Base-by-base conservation (phyloP, 2,113 vertebrate genomes). In the Coptodon bakossiorum region DNA sequence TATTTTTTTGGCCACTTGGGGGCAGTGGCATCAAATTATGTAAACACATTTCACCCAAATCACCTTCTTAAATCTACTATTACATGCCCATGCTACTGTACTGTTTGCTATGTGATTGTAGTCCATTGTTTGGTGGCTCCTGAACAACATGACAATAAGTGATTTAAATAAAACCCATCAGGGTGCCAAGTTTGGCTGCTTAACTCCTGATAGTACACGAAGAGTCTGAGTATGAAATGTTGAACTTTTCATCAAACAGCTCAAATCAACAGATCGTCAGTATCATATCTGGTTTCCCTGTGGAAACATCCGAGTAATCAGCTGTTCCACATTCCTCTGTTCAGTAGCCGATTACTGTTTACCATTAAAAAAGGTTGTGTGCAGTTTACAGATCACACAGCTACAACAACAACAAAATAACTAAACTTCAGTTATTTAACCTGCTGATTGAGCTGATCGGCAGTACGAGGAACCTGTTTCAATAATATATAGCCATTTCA, bases 161-260 rank as follows among this genome's bases (percentile, higher is more conserved):
- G 1, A 73, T 27, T 9, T 45, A 45, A 43, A 73, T 73, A 73
- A 24, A 73, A 6, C 5, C 2, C 38, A 24, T 43, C 66, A 71
- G n/a, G 38, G 10, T 38, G 27, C 14, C 17, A 12, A 68, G 34
- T 13, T 68, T 68, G 7, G 63, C 11, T 3, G 38, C 66, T 73
- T 1, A 2, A 73, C 22, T 45, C 5, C 38, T 4, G 66, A 4
- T 0, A 43, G 1, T 17, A 8, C 2, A 73, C 2, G 0, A 73
- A 45, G 68, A 73, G 68, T 27, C 22, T 0, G 19, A n/a, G 7
- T 9, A 36, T 71, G 17, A 38, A 16, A 38, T 9, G 5, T 27
- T 6, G 13, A 45, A 45, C 38, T 71, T 27, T 6, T 27, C 4
- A 27, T 52, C 17, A n/a, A 53, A 19, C 50, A 5, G 50, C 19